Evolutionary conservation across 2,888 invertebrate genomes (phyloP).

Genomic region (Hydroisotoma schaefferi): DNA sequence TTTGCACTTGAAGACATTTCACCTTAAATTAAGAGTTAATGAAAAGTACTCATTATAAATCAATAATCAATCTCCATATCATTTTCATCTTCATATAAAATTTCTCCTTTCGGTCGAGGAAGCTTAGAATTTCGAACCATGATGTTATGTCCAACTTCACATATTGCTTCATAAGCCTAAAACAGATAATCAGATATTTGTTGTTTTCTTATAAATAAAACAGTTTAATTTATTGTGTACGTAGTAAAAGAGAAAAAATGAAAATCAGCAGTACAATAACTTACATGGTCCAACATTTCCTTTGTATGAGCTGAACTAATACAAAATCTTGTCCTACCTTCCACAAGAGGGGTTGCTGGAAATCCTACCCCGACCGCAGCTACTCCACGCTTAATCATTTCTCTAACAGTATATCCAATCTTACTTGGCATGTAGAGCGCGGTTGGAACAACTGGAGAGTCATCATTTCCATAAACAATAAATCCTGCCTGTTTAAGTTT

Average conservation of each 20-base stretch:
- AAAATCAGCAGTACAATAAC: too few species aligned
- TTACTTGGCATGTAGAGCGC: slow-evolving; percentile 92
- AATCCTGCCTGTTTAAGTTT: slow-evolving; percentile 82
- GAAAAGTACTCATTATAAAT: too few species aligned
- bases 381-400: slow-evolving; percentile 72
- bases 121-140: slow-evolving; percentile 29
- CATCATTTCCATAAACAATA: slow-evolving; percentile 85
- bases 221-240: background rate
- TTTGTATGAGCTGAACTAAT: slow-evolving; percentile 93
- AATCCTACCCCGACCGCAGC: slow-evolving; percentile 96
- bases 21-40: too few species aligned
- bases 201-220: background rate
- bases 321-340: slow-evolving; percentile 89
- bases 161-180: slow-evolving; percentile 40
- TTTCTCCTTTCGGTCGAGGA: slow-evolving; percentile 27
- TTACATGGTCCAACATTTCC: slow-evolving; percentile 80
- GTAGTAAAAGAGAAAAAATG: background rate
- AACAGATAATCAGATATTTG: background rate
- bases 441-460: slow-evolving; percentile 95
- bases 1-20: too few species aligned
- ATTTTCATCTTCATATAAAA: slow-evolving; percentile 24
- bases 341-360: slow-evolving; percentile 92
- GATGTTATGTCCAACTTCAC: slow-evolving; percentile 36
- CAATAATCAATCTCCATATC: too few species aligned
- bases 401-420: slow-evolving; percentile 84